Base-by-base conservation (phyloP, 2,113 vertebrate genomes). In the Equus przewalskii region DNA sequence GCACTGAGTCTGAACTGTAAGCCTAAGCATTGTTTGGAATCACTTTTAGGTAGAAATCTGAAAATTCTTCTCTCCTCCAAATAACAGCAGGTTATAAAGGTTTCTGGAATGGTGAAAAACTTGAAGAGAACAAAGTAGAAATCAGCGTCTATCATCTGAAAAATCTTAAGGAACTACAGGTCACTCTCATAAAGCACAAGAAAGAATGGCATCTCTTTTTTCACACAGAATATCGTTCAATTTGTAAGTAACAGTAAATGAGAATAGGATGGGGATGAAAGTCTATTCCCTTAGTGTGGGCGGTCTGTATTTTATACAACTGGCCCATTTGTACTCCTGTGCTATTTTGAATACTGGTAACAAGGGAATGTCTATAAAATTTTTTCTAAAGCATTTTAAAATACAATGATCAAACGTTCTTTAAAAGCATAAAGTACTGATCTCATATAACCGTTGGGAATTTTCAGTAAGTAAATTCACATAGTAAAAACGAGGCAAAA, bases 11-110 rank as follows among this genome's bases (percentile, higher is more conserved):
- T 94, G 92, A 96, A 87, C 72, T 94, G 65, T 92, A 94, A 96
- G 83, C 87, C 95, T 81, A 94, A 97, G 95, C 76, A 93, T n/a
- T 97, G 80, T 93, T 97, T 97, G 83, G 96, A 97, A 95, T 93
- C 93, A 94, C 56, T 97, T 96, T 96, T 81, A 92, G 90, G 84
- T 49, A 98, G 60, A 88, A 96, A 94, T 96, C 41, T 95, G 83
- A 98, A 95, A 96, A 94, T 96, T 97, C 33, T 93, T 83, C 33
- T 95, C 64, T 89, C 24, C 46, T 96, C 24, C 28, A 78, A 96
- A 96, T 92, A 97, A 91, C 26, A 97, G 78, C 14, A 97, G 86
- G 60, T 94, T 94, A 93, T 58, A 65, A 94, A 97, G 65, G 51
- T 93, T 49, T 86, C 62, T 54, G 86, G 79, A 75, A 85, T 73